Conservation (phyloP, 2,888 invertebrate genomes). For the Digitonthophagus gazella region DNA sequence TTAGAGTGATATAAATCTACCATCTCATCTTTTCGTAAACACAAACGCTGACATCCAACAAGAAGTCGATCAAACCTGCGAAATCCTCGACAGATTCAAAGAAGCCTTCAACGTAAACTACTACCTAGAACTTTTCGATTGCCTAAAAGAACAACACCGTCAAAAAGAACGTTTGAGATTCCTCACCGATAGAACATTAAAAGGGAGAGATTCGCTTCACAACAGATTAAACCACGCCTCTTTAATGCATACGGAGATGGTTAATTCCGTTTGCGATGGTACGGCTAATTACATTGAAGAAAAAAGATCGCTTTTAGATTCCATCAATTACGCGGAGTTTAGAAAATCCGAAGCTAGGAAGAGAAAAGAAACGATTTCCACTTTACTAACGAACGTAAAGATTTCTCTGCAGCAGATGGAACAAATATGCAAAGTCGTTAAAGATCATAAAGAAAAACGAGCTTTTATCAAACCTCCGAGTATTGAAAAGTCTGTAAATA, state of each 20-base stretch:
- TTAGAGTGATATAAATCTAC: slow-evolving; percentile 5
- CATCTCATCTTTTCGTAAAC: background rate
- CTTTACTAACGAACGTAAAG: slow-evolving; percentile 59
- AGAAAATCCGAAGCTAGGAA: slow-evolving; percentile 50
- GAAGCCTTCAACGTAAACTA: background rate
- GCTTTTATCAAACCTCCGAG: background rate
- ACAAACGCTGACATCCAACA: background rate
- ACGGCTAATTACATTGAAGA: slow-evolving; percentile 47
- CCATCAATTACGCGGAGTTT: slow-evolving; percentile 51
- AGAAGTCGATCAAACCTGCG: background rate
- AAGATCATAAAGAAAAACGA: slow-evolving; percentile 16
- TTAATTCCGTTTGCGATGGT: slow-evolving; percentile 42
- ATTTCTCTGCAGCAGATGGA: slow-evolving; percentile 60
- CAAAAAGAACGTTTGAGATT: slow-evolving; percentile 40
- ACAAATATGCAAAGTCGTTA: slow-evolving; percentile 46
- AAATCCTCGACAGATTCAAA: background rate
- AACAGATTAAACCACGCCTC: slow-evolving; percentile 41
- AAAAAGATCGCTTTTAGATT: slow-evolving; percentile 45
- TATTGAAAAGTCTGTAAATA: background rate
- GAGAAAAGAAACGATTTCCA: slow-evolving; percentile 51
- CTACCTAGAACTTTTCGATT: slow-evolving; percentile 25
- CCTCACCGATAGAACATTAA: slow-evolving; percentile 37
- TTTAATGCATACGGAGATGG: slow-evolving; percentile 36
- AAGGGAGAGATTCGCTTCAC: slow-evolving; percentile 37
- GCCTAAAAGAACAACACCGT: slow-evolving; percentile 41